Conservation (phyloP, 2,888 invertebrate species). For the Orchesellides sinensis region DNA sequence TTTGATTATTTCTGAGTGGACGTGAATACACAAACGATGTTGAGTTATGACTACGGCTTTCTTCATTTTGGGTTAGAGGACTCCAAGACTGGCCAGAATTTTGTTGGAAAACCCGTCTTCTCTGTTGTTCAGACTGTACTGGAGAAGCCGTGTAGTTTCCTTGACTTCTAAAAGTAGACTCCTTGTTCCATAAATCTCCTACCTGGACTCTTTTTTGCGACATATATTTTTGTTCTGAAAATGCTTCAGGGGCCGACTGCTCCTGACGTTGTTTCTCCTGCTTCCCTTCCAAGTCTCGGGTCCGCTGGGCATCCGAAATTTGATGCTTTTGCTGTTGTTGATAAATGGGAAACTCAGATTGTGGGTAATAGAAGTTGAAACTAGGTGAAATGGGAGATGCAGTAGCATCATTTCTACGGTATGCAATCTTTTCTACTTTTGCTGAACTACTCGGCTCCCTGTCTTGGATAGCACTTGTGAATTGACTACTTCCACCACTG, state of each 20-base stretch:
- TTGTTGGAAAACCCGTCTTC: not conserved
- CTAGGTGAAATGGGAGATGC: not conserved
- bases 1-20: slow-evolving; percentile 16
- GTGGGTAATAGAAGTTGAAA: not conserved
- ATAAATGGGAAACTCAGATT: slow-evolving; percentile 19
- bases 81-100: not conserved
- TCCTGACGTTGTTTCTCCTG: not conserved
- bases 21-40: slow-evolving; percentile 18
- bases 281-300: slow-evolving; percentile 12
- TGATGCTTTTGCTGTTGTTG: slow-evolving; percentile 26
- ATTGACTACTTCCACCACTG: slow-evolving; percentile 1
- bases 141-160: not conserved
- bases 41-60: slow-evolving; percentile 15
- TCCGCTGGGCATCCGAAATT: slow-evolving; percentile 5
- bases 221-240: slow-evolving; percentile 23
- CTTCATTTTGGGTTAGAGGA: slow-evolving; percentile 4
- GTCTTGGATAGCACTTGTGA: slow-evolving; percentile 1
- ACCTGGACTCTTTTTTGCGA: slow-evolving; percentile 15
- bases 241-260: slow-evolving; percentile 29
- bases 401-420: not conserved
- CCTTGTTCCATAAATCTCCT: not conserved
- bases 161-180: not conserved
- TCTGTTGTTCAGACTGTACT: not conserved
- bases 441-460: not conserved
- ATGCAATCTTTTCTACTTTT: not conserved